Evolutionary conservation across 1,140 invertebrate species (phyloP).

Genomic region (Hypsibius dujardini): DNA sequence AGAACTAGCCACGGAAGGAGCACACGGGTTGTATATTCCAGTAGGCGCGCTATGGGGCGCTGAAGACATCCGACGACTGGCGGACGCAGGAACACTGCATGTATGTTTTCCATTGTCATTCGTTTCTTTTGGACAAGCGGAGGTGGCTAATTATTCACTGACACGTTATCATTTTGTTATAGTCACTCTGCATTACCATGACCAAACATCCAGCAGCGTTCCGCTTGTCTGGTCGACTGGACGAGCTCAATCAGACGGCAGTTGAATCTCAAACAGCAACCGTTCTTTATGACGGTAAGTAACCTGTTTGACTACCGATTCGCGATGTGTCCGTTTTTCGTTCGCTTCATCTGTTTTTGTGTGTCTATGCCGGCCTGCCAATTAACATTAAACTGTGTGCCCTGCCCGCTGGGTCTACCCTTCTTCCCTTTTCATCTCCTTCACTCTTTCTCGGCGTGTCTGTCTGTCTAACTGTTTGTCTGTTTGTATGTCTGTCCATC

Average conservation of each 20-base stretch:
- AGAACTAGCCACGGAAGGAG: slow-evolving; percentile 26
- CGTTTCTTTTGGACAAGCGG: no score
- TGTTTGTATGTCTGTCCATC: no score
- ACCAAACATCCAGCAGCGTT: slow-evolving; percentile 43
- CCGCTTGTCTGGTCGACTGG: slow-evolving; percentile 34
- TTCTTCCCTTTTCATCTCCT: no score
- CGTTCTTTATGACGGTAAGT: slow-evolving; percentile 39
- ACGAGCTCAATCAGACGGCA: slow-evolving; percentile 34
- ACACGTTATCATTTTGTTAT: slow-evolving; percentile 20
- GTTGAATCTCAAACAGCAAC: slow-evolving; percentile 27
- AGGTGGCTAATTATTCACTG: slow-evolving; percentile 14
- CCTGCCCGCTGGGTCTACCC: no score
- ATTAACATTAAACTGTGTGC: no score
- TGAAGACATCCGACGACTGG: slow-evolving; percentile 45
- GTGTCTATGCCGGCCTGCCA: no score
- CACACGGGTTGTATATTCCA: slow-evolving; percentile 40
- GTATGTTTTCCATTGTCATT: no score
- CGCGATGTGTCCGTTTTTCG: slow-evolving; percentile 11
- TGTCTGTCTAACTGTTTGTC: no score
- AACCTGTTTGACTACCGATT: slow-evolving; percentile 18
- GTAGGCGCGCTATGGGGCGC: slow-evolving; percentile 46
- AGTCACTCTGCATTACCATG: slow-evolving; percentile 43
- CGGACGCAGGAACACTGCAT: slow-evolving; percentile 39
- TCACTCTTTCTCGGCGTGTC: no score
- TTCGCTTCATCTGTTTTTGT: no score